Base-by-base conservation (phyloP, 2,888 invertebrate genomes). In the Tethea ocularis region DNA sequence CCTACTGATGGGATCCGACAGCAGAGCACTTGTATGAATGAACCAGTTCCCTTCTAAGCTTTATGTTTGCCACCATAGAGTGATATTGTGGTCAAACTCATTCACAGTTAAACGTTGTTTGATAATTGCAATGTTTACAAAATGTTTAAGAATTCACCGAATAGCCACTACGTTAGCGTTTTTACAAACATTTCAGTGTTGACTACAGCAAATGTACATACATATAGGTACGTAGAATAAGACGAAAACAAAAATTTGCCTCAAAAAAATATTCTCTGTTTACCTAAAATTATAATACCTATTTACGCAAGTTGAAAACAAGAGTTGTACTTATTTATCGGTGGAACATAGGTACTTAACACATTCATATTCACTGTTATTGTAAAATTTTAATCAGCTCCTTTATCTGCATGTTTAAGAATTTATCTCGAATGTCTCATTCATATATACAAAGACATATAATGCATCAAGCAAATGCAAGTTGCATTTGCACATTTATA, bases 101-200 rank as follows among this genome's bases (percentile, higher is more conserved):
- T 3, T 38, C 13, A 33, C 33, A 15, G 10, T 38, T 38, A 1
- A 2, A 13, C 15, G 38, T n/a, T 38, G 38, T 52, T n/a, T 24
- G 15, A 33, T n/a, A 15, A 33, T 36, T 22, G 13, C 33, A 20
- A 36, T 53, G 54, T 53, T 53, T 53, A 17, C 20, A 6, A 29
- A 53, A 53, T 60, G 61, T 57, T 63, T 62, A 29, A 57, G 60
- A 65, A 70, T 70, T 66, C 66, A 57, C 60, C 58, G 67, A 65
- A 69, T 63, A 54, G 60, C n/a, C 61, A 59, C 56, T 52, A 54
- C 46, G 23, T 46, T 46, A 58, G 36, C 56, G 41, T 57, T 46
- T 15, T 57, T 61, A 65, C 61, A 70, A 66, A 66, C 61, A 57
- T 10, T 41, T 36, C 54, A 46, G 20, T n/a, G 20, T 46, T 56